A percentile compares a stretch with the other conserved stretches of the same genome.
These are phyloP conservation scores for Fragum whitleyi DNA, from an alignment of 2,888 invertebrate genomes.

Conservation along the genomic window DNA sequence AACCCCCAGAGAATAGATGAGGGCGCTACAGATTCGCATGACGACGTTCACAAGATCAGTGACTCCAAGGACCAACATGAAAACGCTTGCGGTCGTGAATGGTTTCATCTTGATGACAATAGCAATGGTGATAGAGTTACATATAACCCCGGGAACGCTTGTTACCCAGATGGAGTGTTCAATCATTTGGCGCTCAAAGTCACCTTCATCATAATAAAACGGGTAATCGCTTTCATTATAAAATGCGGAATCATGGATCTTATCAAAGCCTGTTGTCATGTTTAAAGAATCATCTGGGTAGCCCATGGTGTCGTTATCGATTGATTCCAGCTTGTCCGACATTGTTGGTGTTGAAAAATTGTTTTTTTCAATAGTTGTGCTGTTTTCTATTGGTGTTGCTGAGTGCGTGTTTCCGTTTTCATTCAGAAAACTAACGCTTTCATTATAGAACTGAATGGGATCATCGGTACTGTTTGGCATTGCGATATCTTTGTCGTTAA, in stretches of 20 bases:
- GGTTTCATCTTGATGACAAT: slow-evolving; percentile 5
- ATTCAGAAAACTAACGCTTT: too few species aligned
- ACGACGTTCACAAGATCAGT: slow-evolving; percentile 19
- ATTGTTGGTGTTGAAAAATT: too few species aligned
- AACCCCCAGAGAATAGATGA: background rate
- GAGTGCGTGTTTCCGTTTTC: too few species aligned
- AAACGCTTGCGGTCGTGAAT: background rate
- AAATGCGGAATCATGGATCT: background rate
- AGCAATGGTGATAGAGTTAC: background rate
- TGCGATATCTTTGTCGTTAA: too few species aligned
- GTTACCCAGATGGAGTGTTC: slow-evolving; percentile 14
- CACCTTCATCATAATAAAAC: background rate
- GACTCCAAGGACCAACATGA: background rate
- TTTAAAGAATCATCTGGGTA: too few species aligned
- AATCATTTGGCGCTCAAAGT: background rate
- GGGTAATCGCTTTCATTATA: background rate
- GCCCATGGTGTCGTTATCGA: too few species aligned
- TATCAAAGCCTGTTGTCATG: too few species aligned
- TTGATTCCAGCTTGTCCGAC: too few species aligned
- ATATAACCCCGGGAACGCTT: slow-evolving; percentile 9
- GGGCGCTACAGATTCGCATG: background rate
- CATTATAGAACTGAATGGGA: too few species aligned
- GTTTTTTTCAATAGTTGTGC: too few species aligned
- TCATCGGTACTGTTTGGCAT: too few species aligned
- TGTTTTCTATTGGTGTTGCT: too few species aligned